These are phyloP conservation scores for Sebastes schlegelii DNA, from an alignment of 2,113 vertebrate species.

Conservation along the genomic window DNA sequence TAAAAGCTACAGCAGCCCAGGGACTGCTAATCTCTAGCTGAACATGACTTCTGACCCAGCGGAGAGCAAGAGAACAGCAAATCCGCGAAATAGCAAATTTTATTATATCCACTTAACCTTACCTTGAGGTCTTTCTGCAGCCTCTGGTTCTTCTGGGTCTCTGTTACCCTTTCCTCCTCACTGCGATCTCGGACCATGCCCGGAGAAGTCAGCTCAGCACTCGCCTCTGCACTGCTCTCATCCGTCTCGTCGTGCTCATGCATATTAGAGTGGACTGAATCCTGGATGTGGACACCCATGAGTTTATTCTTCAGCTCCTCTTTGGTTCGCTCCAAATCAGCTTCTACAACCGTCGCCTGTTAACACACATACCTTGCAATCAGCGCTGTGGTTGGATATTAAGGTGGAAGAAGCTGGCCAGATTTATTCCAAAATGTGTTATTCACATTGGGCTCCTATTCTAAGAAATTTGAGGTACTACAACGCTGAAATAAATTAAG, in stretches of 20 bases:
- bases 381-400: slow-evolving; percentile 5
- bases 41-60: slow-evolving; percentile 24
- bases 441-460: not conserved
- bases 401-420: not conserved
- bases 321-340: slow-evolving; percentile 93
- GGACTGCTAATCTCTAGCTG: slow-evolving; percentile 11
- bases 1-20: slow-evolving; percentile 5
- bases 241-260: slow-evolving; percentile 95
- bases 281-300: slow-evolving; percentile 89
- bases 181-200: slow-evolving; percentile 92
- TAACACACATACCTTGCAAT: slow-evolving; percentile 36
- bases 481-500: not conserved
- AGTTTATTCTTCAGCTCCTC: slow-evolving; percentile 92
- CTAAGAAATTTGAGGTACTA: not conserved
- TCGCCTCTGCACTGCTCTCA: slow-evolving; percentile 94
- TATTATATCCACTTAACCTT: slow-evolving; percentile 30
- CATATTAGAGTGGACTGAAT: slow-evolving; percentile 83
- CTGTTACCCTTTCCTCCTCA: slow-evolving; percentile 94
- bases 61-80: slow-evolving; percentile 1
- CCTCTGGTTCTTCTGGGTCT: slow-evolving; percentile 94
- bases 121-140: slow-evolving; percentile 97
- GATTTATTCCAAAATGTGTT: not conserved
- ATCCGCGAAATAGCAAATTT: not conserved
- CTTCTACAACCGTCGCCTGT: slow-evolving; percentile 91
- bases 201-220: slow-evolving; percentile 90